Evolutionary conservation across 2,797 vertebrate species (phyloP), one percentile per base, ranked within the genome.

Genomic region (Tachyglossus aculeatus): DNA sequence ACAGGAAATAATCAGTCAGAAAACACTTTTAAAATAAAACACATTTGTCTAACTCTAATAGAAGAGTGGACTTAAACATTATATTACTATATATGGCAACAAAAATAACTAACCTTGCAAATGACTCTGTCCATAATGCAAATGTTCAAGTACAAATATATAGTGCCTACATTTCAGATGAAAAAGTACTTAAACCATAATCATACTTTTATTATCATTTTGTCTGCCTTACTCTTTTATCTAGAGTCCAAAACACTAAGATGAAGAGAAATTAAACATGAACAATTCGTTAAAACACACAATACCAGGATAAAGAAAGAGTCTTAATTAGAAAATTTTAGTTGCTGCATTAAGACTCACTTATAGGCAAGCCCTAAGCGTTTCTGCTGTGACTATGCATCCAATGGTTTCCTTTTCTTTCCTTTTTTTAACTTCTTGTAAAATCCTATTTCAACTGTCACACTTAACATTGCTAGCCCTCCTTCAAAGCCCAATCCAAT

Each of bases 1-100:
- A 76, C 78, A 77, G 80, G 78, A 54, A 83, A 37, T 80, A 83
- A 37, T 80, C 83, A 85, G 78, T 85, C 78, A 74, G 74, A 14
- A 83, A 80, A 80, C 74, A 81, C n/a, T 71, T 70, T 73, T 2
- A 0, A 74, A 70, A 82, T 63, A 63, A 80, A 78, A 80, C 44
- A 44, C 41, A 68, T 87, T 81, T 70, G 63, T 76, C 73, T 82
- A 83, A 76, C 71, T 44, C 63, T 25, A 68, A 78, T 59, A 79
- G 78, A 79, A 78, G 77, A 56, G 10, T 13, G 24, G 80, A 73
- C 58, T 64, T 81, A 73, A 81, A 71, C 71, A 71, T 59, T 66
- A 74, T 83, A 85, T 83, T 71, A 76, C 76, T 53, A 58, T 73
- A 53, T 80, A 74, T 74, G 66, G 77, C n/a, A 83, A 67, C 45